Evolutionary conservation across 2,888 invertebrate genomes (phyloP).

Genomic region (Drosophila histrio): DNA sequence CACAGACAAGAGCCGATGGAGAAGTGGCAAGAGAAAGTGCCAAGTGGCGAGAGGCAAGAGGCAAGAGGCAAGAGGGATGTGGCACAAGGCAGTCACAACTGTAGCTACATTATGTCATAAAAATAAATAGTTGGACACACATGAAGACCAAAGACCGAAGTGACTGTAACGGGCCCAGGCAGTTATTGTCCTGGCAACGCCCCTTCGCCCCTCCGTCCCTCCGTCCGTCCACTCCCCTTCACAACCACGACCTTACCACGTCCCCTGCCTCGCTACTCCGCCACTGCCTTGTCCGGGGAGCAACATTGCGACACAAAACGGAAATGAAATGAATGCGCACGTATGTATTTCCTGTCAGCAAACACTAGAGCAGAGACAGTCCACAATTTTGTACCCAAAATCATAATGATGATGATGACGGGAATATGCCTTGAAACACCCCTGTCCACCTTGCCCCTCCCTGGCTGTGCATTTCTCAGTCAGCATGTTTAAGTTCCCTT

Average conservation of each 20-base stretch:
- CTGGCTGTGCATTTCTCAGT: too few relatives aligned
- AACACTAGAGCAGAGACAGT: conserved; percentile 32
- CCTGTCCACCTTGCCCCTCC: background rate
- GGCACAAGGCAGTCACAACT: conserved; percentile 32
- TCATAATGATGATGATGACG: conserved; percentile 67
- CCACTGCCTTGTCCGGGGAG: background rate
- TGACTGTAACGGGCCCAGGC: conserved; percentile 36
- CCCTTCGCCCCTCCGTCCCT: background rate
- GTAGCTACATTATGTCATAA: conserved; percentile 73
- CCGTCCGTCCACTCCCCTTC: background rate
- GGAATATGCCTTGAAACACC: conserved; percentile 5
- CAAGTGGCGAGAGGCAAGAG: background rate
- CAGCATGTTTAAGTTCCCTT: background rate
- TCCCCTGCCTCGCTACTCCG: too few relatives aligned
- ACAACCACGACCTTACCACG: background rate
- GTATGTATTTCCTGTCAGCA: conserved; percentile 59
- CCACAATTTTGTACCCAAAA: conserved; percentile 16
- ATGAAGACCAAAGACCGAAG: conserved; percentile 10
- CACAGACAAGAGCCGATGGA: conserved; percentile 2
- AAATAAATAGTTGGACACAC: conserved; percentile 71
- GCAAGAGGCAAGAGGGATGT: background rate
- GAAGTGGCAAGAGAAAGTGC: background rate
- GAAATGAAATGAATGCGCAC: conserved; percentile 56
- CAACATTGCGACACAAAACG: conserved; percentile 41
- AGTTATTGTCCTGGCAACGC: conserved; percentile 55